A percentile compares a stretch with the other conserved stretches of the same genome.
Evolutionary conservation across 2,888 invertebrate genomes (phyloP).

Genomic region (Ectobius pallidus): DNA sequence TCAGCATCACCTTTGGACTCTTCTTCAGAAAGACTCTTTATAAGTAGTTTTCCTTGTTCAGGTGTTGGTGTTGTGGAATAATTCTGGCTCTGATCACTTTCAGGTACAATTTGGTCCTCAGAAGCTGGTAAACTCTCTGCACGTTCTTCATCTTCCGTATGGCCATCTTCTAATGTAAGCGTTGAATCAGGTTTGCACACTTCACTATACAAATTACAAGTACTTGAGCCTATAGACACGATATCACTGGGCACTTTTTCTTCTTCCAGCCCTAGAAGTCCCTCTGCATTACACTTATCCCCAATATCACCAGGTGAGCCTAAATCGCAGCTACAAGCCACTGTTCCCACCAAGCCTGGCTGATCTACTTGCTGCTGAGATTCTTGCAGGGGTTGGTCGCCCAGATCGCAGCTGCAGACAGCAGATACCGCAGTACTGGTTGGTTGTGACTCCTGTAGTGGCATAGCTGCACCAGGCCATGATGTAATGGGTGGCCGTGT

Average conservation of each 20-base stretch:
- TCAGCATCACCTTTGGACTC: not conserved
- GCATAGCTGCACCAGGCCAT: conserved; percentile 23
- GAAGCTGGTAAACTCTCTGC: conserved; percentile 2
- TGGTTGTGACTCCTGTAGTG: conserved; percentile 21
- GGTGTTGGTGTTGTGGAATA: not conserved
- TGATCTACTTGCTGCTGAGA: conserved; percentile 9
- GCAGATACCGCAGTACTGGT: not conserved
- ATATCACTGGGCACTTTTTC: conserved; percentile 33
- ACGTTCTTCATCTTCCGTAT: conserved; percentile 49
- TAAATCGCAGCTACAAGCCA: conserved; percentile 31
- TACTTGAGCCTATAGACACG: conserved; percentile 39
- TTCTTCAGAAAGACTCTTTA: not conserved
- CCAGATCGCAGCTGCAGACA: conserved; percentile 42
- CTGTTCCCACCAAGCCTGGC: conserved; percentile 1
- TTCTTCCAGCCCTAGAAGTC: conserved; percentile 32
- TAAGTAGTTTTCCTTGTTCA: not conserved
- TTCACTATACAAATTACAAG: conserved; percentile 41
- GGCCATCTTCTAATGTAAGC: conserved; percentile 48
- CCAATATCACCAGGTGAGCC: conserved; percentile 25
- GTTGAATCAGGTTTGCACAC: conserved; percentile 37
- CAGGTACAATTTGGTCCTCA: conserved; percentile 32
- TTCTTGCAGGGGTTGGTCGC: conserved; percentile 6
- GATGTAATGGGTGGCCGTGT: conserved; percentile 46
- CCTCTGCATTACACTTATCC: conserved; percentile 32
- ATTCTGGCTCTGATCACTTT: conserved; percentile 17